A percentile compares a stretch with the other conserved stretches of the same genome.
Evolutionary conservation across 2,888 invertebrate species (phyloP).

Genomic region (Spodoptera exigua): DNA sequence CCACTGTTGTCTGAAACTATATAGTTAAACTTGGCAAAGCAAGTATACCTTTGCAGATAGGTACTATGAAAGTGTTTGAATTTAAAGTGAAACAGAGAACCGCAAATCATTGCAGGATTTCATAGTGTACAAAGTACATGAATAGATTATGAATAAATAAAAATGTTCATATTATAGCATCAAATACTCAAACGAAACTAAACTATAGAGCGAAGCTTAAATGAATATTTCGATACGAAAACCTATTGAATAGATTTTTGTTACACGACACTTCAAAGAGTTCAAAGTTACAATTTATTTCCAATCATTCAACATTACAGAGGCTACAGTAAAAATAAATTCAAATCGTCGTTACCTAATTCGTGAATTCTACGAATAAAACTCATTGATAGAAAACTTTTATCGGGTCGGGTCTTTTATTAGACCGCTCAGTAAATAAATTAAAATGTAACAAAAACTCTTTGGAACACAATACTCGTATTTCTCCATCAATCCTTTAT

Average conservation of each 20-base stretch:
- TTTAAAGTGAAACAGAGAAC: too few species aligned
- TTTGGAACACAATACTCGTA: constrained; percentile 23
- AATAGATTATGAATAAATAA: too few species aligned
- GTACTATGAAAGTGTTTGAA: too few species aligned
- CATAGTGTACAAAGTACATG: too few species aligned
- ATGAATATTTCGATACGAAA: not conserved
- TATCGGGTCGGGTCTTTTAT: constrained; percentile 28
- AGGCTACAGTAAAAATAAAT: constrained; percentile 24
- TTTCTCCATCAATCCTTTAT: constrained; percentile 13
- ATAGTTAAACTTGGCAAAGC: too few species aligned
- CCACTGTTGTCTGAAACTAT: too few species aligned
- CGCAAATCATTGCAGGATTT: too few species aligned
- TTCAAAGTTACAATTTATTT: constrained; percentile 31
- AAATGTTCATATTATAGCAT: too few species aligned
- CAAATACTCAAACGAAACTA: too few species aligned
- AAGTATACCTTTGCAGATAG: too few species aligned
- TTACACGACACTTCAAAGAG: constrained; percentile 25
- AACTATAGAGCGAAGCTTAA: too few species aligned
- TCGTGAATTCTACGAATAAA: constrained; percentile 30
- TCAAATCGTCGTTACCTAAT: constrained; percentile 22
- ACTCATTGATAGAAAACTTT: constrained; percentile 32
- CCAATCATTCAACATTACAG: constrained; percentile 31
- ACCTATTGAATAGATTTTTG: constrained; percentile 11
- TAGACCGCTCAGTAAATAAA: constrained; percentile 37
- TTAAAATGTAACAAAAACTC: constrained; percentile 15